Evolutionary conservation across 2,113 vertebrate genomes (phyloP).

Genomic region (Nanorana parkeri): DNA sequence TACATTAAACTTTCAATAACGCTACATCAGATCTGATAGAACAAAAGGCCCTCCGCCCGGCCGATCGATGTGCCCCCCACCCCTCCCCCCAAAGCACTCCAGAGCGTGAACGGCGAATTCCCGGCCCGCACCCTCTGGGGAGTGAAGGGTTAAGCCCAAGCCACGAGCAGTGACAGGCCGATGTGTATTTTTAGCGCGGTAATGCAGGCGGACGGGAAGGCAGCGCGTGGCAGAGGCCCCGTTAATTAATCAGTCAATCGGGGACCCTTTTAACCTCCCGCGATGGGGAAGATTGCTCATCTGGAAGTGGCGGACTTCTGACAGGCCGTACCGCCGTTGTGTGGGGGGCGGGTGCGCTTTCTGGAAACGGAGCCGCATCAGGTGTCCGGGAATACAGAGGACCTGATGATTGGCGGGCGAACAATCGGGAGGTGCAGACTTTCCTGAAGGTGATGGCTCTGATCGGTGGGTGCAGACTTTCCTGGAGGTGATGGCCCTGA

Average conservation of each 20-base stretch:
- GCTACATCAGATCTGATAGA: slow-evolving; percentile 29
- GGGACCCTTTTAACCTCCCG: slow-evolving; percentile 16
- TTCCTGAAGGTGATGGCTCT: too few relatives aligned
- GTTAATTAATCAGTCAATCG: slow-evolving; percentile 42
- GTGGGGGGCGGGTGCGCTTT: neutral
- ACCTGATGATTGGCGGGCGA: too few relatives aligned
- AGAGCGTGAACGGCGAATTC: too few relatives aligned
- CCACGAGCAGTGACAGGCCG: neutral
- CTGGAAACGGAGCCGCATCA: too few relatives aligned
- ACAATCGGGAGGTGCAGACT: too few relatives aligned
- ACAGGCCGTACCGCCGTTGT: neutral
- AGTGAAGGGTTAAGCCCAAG: neutral
- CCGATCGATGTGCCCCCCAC: slow-evolving; percentile 10
- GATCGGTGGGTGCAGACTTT: too few relatives aligned
- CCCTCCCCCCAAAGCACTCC: neutral
- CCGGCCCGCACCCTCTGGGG: neutral
- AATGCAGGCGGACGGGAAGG: slow-evolving; percentile 14
- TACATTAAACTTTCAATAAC: slow-evolving; percentile 23
- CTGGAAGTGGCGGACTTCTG: neutral
- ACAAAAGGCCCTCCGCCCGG: neutral
- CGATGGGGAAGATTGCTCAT: neutral
- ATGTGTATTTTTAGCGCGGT: slow-evolving; percentile 27
- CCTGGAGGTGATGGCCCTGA: too few relatives aligned
- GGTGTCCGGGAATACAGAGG: too few relatives aligned
- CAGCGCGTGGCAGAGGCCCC: too few relatives aligned